Percentiles rank a stretch among this genome's conserved stretches.
phyloP scores from a whole-genome alignment of 1,140 invertebrate genomes.

The Hypothenemus hampei region DNA sequence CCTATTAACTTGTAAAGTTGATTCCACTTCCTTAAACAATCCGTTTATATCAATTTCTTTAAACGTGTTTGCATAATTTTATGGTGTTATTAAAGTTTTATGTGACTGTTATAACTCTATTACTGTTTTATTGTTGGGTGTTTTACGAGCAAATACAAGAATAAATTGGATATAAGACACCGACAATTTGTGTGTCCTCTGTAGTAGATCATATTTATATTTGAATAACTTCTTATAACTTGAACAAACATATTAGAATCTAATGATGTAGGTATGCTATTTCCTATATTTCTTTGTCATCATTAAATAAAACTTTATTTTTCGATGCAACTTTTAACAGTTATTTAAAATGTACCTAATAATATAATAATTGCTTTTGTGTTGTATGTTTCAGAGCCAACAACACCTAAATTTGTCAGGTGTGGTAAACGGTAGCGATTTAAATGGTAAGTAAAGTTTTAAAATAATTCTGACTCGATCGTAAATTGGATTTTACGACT shows the following conservation, averaged over 20 bases:
- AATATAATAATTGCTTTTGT: too few species aligned
- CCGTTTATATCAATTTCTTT: slow-evolving; percentile 17
- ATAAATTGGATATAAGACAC: background rate
- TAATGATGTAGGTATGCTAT: too few species aligned
- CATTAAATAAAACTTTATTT: too few species aligned
- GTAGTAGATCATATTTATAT: too few species aligned
- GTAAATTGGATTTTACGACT: slow-evolving; percentile 22
- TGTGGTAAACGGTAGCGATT: background rate
- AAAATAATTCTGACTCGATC: slow-evolving; percentile 16
- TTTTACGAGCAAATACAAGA: slow-evolving; percentile 17
- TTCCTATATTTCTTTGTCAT: too few species aligned
- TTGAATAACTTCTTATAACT: too few species aligned
- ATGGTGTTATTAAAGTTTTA: slow-evolving; percentile 24
- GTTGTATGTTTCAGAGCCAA: slow-evolving; percentile 20
- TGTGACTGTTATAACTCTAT: slow-evolving; percentile 23
- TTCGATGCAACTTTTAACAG: too few species aligned
- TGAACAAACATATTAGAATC: too few species aligned
- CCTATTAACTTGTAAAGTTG: slow-evolving; percentile 12
- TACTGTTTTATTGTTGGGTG: slow-evolving; percentile 18
- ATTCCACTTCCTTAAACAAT: slow-evolving; percentile 20
- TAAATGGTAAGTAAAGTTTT: slow-evolving; percentile 11
- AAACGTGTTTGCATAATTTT: slow-evolving; percentile 20
- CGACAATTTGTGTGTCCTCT: too few species aligned
- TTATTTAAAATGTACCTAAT: too few species aligned
- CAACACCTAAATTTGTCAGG: background rate